A percentile compares a stretch with the other conserved stretches of the same genome.
Evolutionary conservation across 92 coral and sea anemone species (phyloP).

Genomic region (Epizoanthus illoricatus): DNA sequence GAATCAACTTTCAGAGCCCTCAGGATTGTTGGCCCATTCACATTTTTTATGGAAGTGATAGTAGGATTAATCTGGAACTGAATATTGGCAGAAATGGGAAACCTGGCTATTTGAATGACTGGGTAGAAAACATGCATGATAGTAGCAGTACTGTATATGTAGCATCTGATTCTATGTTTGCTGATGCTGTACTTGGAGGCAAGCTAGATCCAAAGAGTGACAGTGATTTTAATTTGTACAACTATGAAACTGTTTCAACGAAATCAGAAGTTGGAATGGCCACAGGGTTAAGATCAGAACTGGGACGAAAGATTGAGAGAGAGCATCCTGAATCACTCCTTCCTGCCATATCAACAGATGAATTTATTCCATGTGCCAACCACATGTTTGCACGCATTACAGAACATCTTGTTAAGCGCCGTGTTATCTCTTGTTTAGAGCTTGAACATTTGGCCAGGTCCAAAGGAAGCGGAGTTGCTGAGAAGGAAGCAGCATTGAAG

Average conservation of each 20-base stretch:
- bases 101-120: constrained; percentile 18
- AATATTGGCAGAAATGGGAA: constrained; percentile 3
- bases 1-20: constrained; percentile 38
- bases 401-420: too few relatives aligned
- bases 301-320: constrained; percentile 20
- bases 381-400: too few relatives aligned
- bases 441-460: too few relatives aligned
- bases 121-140: constrained; percentile 17
- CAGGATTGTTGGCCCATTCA: constrained; percentile 36
- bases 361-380: constrained; percentile 3
- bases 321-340: constrained; percentile 38
- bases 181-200: constrained; percentile 4
- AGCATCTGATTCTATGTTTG: not conserved
- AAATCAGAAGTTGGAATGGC: constrained; percentile 24
- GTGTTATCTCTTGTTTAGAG: too few relatives aligned
- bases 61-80: constrained; percentile 29
- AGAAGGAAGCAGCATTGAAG: not conserved
- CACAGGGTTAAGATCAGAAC: constrained; percentile 46
- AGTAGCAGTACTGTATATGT: constrained; percentile 1
- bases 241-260: constrained; percentile 44
- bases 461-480: too few relatives aligned
- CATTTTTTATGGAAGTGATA: not conserved
- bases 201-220: not conserved
- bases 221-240: constrained; percentile 41
- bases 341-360: constrained; percentile 28